Percentiles rank a stretch among this genome's conserved stretches.
phyloP scores from a whole-genome alignment of 2,888 invertebrate species.

The Beris morrisii region DNA sequence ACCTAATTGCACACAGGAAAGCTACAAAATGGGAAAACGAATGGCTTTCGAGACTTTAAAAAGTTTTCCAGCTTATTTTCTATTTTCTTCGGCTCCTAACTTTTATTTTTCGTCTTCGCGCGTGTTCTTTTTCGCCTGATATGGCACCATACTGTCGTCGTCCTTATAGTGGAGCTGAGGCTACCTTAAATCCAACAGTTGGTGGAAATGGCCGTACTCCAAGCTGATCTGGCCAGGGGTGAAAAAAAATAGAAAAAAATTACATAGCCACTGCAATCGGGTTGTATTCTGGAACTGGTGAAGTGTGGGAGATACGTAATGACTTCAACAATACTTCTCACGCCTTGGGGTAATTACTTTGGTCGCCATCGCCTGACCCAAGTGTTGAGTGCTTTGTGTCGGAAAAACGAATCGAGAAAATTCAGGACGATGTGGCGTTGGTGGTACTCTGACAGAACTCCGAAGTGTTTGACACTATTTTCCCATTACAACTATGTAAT shows the following conservation, averaged over 20 bases:
- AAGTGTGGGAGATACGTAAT: conserved; percentile 33
- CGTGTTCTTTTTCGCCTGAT: too few relatives aligned
- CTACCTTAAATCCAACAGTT: too few relatives aligned
- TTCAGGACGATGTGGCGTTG: not conserved
- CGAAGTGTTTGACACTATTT: too few relatives aligned
- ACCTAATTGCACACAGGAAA: conserved; percentile 39
- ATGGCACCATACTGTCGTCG: not conserved
- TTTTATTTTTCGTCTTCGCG: conserved; percentile 16
- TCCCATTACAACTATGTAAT: too few relatives aligned
- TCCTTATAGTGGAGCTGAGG: not conserved
- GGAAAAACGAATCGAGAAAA: too few relatives aligned
- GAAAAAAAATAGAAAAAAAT: not conserved
- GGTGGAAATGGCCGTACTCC: too few relatives aligned
- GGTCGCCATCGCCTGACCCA: conserved; percentile 20
- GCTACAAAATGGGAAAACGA: conserved; percentile 36
- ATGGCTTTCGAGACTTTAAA: conserved; percentile 34
- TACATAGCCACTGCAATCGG: too few relatives aligned
- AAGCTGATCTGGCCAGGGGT: not conserved
- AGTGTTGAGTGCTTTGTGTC: conserved; percentile 8
- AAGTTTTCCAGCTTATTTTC: conserved; percentile 34
- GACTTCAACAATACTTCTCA: conserved; percentile 39
- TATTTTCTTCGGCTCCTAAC: not conserved
- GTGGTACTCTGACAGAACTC: conserved; percentile 6
- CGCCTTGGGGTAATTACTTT: conserved; percentile 38
- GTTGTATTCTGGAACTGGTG: too few relatives aligned